Base-by-base conservation (phyloP, 2,797 vertebrate species). In the Kryptopterus vitreolus region DNA sequence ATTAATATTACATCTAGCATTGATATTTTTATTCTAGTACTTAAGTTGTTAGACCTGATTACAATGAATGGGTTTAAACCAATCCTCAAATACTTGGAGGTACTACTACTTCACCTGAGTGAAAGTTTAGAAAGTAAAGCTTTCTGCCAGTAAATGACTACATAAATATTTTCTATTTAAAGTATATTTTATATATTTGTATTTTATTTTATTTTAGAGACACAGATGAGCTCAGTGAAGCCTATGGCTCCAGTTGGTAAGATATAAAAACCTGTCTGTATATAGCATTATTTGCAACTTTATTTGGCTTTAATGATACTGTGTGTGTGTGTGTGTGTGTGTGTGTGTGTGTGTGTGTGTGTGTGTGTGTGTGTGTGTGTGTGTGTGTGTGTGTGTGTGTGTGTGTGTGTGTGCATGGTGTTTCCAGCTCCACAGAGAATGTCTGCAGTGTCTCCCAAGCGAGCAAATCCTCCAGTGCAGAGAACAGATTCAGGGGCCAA, bases 381-480 rank as follows among this genome's bases (percentile, higher is more conserved):
- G n/a, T n/a, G n/a, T n/a, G n/a, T n/a, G n/a, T n/a, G n/a, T n/a
- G n/a, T n/a, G n/a, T n/a, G n/a, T n/a, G n/a, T n/a, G n/a, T n/a
- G n/a, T n/a, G n/a, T n/a, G n/a, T n/a, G n/a, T 77, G n/a, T 59
- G 52, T 74, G 22, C 18, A 3, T 73, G 38, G 50, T 79, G 20
- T 58, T 85, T 6, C 50, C 87, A 96, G 95, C 93, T 84, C 94
- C 95, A 0, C 91, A 93, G 86, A 94, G 92, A 83, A 88, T 91
- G 33, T 75, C 92, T 26, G 85, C 88, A 61, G 77, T 82, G 75
- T 50, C 91, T 35, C 86, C 93, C 15, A 96, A 94, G 82, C 58
- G 91, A 13, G 89, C 88, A 0, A 90, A 89, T 1, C 85, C 89
- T 77, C 83, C 89, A 18, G n/a, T 22, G 58, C 70, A 76, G 74